Evolutionary conservation across 2,888 invertebrate species (phyloP), one percentile per base, ranked within the genome.

Genomic region (Apotomis betuletana): DNA sequence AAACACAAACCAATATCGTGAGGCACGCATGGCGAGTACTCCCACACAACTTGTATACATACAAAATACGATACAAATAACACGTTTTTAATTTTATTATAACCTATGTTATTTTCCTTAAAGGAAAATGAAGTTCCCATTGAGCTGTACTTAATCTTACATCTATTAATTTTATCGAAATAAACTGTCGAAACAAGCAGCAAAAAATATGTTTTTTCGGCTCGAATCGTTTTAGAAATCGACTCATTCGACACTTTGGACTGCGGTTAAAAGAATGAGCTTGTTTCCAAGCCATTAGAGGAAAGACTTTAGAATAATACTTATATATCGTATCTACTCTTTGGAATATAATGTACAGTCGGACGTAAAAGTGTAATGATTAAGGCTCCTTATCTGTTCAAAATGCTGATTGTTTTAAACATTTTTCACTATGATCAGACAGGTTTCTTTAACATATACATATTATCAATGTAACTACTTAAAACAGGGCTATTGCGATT

Each of bases 101-200:
- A 41, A 41, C 57, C 6, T n/a, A 4, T 58, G 57, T 59, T 54
- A 38, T 55, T 60, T 60, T 55, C 65, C 54, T 65, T 60, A 54
- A 38, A 70, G 70, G 65, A 70, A 65, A 70, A 70, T 44, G n/a
- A 27, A 49, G 36, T 58, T 44, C 57, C 51, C 59, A 59, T 44
- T 15, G 46, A 64, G 49, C 49, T 10, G 44, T 49, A 8, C 58
- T 41, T 51, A 62, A 38, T 41, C 54, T 54, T 64, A 64, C 63
- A 70, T 52, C 36, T 46, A 55, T 46, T n/a, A n/a, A n/a, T n/a
- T n/a, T 61, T 69, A 64, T 64, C 59, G 59, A 54, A 64, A 68
- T 41, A 38, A 6, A 13, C 41, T 57, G 65, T 52, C 46, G 55
- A 63, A 69, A 69, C 38, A n/a, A 57, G 62, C 62, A 13, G 13